phyloP scores from a whole-genome alignment of 2,113 vertebrate genomes.

The Excalfactoria chinensis region DNA sequence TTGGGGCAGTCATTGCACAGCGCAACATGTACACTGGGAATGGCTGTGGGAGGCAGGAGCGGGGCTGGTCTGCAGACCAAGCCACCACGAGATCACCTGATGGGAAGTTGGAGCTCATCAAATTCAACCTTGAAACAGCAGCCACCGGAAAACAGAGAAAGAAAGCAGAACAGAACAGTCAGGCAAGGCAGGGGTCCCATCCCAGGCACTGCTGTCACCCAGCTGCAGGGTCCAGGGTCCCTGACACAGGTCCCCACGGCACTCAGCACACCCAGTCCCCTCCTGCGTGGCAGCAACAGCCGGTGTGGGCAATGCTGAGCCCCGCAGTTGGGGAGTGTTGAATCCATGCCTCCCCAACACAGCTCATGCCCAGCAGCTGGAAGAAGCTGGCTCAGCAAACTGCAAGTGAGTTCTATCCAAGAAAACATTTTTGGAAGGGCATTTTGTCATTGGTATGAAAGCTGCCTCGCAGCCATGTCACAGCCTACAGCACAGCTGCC shows the following conservation, averaged over 20 bases:
- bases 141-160: background rate
- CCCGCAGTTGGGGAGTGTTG: fast-evolving
- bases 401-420: background rate
- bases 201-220: fast-evolving
- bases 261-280: background rate
- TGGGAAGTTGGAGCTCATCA: background rate
- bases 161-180: background rate
- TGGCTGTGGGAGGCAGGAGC: fast-evolving
- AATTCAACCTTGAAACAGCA: constrained; percentile 14
- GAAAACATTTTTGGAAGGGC: constrained; percentile 41
- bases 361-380: fast-evolving
- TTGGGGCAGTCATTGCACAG: background rate
- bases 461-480: fast-evolving
- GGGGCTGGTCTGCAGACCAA: background rate
- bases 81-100: background rate
- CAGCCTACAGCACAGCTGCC: background rate
- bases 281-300: fast-evolving
- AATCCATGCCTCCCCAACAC: background rate
- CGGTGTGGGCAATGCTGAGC: fast-evolving
- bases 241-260: fast-evolving
- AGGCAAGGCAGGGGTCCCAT: too few relatives aligned
- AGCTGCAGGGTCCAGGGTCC: background rate
- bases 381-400: constrained; percentile 23
- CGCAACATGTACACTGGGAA: background rate
- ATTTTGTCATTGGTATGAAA: background rate